Conservation (phyloP, 1,140 invertebrate genomes). For the Habropoda laboriosa region DNA sequence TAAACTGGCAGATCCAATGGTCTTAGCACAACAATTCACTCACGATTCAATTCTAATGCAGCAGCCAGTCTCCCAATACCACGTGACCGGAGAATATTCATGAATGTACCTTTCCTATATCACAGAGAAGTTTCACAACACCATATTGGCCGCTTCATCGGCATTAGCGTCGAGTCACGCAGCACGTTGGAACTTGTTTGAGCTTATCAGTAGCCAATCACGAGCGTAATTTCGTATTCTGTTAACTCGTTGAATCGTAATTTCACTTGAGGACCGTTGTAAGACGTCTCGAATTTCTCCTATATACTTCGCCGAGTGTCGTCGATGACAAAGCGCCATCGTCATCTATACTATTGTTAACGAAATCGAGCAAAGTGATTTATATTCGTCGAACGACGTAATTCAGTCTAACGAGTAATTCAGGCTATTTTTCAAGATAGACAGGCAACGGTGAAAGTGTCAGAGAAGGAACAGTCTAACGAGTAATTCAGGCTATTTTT, state of each 20-base stretch:
- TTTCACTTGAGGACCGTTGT: background rate
- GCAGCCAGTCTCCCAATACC: background rate
- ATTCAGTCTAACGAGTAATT: no score
- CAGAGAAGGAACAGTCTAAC: background rate
- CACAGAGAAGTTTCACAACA: background rate
- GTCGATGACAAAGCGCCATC: background rate
- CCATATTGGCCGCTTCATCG: background rate
- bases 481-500: background rate
- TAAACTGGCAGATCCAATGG: background rate
- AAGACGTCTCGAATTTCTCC: background rate
- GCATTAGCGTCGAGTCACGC: conserved; percentile 28
- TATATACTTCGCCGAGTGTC: background rate
- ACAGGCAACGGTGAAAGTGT: background rate
- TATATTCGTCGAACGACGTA: no score
- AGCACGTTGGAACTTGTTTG: conserved; percentile 24
- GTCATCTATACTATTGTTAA: no score
- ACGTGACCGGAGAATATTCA: conserved; percentile 32
- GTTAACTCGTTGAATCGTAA: background rate
- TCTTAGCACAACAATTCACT: background rate
- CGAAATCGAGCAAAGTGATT: no score
- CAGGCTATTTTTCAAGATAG: background rate
- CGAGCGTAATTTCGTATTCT: conserved; percentile 33
- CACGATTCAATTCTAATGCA: conserved; percentile 21
- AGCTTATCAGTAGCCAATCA: conserved; percentile 10
- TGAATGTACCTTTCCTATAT: conserved; percentile 13